Evolutionary conservation across 2,113 vertebrate species (phyloP).

Genomic region (Crotalus helleri): DNA sequence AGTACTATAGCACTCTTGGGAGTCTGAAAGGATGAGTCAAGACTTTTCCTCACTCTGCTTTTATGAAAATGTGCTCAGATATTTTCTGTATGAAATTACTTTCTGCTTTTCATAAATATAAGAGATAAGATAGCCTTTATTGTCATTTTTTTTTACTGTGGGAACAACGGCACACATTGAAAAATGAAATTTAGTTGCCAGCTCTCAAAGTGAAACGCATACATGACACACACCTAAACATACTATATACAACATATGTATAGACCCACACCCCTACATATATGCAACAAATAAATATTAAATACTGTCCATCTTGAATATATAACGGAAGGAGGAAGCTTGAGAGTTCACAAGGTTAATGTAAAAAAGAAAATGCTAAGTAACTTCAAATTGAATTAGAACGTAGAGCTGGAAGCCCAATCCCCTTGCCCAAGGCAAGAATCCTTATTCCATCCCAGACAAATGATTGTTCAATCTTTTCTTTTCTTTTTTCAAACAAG

Average conservation of each 20-base stretch:
- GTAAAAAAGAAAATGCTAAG: background rate
- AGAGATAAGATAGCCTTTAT: too few relatives aligned
- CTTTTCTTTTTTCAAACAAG: background rate
- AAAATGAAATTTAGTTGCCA: too few relatives aligned
- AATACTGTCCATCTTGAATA: too few relatives aligned
- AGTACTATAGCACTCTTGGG: background rate
- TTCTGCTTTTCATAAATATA: background rate
- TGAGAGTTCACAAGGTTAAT: too few relatives aligned
- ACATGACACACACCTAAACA: too few relatives aligned
- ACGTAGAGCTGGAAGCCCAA: background rate
- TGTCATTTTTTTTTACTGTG: too few relatives aligned
- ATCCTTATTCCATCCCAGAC: background rate
- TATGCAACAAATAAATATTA: too few relatives aligned
- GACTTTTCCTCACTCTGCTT: background rate
- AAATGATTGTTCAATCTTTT: background rate
- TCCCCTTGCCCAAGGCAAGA: background rate
- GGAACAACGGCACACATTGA: too few relatives aligned
- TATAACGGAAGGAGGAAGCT: too few relatives aligned
- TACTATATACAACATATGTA: too few relatives aligned
- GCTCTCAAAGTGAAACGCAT: too few relatives aligned
- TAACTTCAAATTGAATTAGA: background rate
- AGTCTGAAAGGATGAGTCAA: background rate
- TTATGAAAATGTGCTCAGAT: background rate
- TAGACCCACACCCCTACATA: too few relatives aligned
- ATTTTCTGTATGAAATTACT: background rate